phyloP scores from a whole-genome alignment of 2,113 vertebrate genomes.

The Oceanodroma tethys region DNA sequence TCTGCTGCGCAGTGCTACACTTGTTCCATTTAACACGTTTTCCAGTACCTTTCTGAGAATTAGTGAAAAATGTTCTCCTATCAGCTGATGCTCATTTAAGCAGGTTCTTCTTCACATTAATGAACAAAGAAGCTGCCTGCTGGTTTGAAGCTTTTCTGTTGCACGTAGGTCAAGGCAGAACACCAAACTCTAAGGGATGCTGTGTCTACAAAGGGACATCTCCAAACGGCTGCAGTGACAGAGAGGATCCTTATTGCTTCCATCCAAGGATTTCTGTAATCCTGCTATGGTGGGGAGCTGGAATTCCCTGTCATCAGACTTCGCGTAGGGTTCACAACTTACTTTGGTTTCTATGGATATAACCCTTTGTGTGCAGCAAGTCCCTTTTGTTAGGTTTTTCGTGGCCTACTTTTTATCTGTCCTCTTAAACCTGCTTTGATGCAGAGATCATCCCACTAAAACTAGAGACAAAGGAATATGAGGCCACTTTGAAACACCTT shows the following conservation, averaged over 20 bases:
- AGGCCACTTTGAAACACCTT: not conserved
- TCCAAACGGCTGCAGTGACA: not conserved
- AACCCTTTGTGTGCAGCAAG: not conserved
- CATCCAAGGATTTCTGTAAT: not conserved
- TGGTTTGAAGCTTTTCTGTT: not conserved
- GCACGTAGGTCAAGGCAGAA: rapidly evolving
- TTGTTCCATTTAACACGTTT: not conserved
- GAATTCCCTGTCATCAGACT: not conserved
- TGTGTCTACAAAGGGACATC: not conserved
- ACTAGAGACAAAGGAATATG: not conserved
- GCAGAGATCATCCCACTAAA: not conserved
- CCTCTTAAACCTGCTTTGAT: not conserved
- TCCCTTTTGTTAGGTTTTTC: not conserved
- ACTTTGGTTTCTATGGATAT: not conserved
- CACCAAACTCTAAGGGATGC: not conserved
- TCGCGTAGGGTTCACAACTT: not conserved
- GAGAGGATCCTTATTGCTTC: not conserved
- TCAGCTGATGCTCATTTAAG: not conserved
- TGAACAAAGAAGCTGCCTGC: not conserved
- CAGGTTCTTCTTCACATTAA: not conserved
- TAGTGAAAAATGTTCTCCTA: not conserved
- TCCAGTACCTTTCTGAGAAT: not conserved
- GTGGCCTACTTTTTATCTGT: not conserved
- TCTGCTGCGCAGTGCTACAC: not conserved
- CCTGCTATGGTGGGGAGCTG: not conserved